Conservation (phyloP, 2,113 vertebrate genomes). For the Prunella himalayana region DNA sequence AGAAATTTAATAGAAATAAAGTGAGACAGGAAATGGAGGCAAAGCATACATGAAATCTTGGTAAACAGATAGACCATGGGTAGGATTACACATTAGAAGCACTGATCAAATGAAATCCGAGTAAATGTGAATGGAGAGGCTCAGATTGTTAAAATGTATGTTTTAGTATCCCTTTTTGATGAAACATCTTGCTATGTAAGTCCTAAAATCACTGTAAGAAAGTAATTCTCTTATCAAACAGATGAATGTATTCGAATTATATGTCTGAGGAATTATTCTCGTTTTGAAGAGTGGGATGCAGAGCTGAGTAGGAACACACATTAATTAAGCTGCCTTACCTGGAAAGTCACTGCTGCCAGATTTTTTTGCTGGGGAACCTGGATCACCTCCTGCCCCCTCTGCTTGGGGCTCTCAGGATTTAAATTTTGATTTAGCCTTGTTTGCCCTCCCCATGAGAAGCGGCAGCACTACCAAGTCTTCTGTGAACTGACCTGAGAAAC, state of each 20-base stretch:
- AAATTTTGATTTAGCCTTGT: neutral
- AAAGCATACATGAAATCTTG: neutral
- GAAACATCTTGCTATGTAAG: neutral
- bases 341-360: neutral
- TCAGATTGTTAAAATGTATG: neutral
- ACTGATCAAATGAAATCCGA: neutral
- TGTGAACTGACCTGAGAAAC: neutral
- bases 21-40: neutral
- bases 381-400: neutral
- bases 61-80: neutral
- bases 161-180: neutral
- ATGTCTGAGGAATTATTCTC: neutral
- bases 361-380: neutral
- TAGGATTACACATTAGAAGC: neutral
- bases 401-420: accelerated
- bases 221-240: neutral
- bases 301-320: neutral
- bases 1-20: neutral
- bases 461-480: neutral
- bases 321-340: neutral
- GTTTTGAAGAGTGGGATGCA: neutral
- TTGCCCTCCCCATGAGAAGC: neutral
- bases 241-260: neutral
- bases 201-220: neutral
- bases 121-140: neutral